Conservation (phyloP, 2,888 invertebrate genomes). For the Megamerina dolium region DNA sequence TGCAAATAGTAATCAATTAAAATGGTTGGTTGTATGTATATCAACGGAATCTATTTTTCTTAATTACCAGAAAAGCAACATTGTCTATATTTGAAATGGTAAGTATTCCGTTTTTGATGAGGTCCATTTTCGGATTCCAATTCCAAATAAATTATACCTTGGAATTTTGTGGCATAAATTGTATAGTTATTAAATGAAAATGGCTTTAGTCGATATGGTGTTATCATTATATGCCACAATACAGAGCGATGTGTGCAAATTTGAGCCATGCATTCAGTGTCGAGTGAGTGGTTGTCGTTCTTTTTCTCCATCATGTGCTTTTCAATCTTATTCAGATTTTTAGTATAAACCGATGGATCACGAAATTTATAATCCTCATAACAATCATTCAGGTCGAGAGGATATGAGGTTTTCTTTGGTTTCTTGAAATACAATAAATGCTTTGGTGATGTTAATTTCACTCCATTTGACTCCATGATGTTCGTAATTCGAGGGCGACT, state of each 20-base stretch:
- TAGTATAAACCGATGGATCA: rapidly evolving
- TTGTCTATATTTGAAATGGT: constrained; percentile 8
- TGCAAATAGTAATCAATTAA: no score
- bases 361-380: constrained; percentile 5
- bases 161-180: constrained; percentile 4
- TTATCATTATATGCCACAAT: not conserved
- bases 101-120: not conserved
- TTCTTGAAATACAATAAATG: not conserved
- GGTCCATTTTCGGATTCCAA: no score
- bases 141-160: not conserved
- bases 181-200: not conserved
- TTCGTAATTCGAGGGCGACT: no score
- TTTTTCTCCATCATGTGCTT: constrained; percentile 1
- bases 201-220: constrained; percentile 1
- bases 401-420: not conserved
- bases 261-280: not conserved
- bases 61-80: constrained; percentile 7
- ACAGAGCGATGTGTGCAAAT: not conserved
- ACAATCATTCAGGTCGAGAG: constrained; percentile 7
- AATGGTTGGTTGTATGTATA: not conserved
- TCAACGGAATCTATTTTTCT: not conserved
- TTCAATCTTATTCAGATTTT: not conserved
- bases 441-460: no score
- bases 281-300: not conserved
- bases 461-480: no score